Percentiles rank a stretch among this genome's conserved stretches.
Conservation (phyloP, 2,113 vertebrate species). For the Leucopternis melanops region DNA sequence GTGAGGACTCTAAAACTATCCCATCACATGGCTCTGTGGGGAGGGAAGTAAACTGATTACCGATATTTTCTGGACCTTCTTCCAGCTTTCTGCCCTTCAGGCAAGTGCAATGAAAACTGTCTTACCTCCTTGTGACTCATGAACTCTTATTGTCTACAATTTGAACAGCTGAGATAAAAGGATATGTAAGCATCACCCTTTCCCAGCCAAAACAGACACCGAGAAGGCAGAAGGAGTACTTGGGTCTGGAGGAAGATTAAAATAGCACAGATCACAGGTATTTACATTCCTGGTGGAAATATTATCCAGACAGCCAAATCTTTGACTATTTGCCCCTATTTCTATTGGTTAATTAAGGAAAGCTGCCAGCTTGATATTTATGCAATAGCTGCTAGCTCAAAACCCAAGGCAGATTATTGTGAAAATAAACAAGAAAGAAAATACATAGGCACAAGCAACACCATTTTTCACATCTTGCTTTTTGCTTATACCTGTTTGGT, state of each 20-base stretch:
- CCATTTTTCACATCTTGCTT: not conserved
- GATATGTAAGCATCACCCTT: not conserved
- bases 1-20: not conserved
- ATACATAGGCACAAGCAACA: not conserved
- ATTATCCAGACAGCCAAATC: not conserved
- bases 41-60: not conserved
- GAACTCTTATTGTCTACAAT: not conserved
- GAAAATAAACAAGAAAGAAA: not conserved
- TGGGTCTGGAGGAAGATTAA: not conserved
- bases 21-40: not conserved
- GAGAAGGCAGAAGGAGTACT: not conserved
- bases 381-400: not conserved
- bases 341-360: not conserved
- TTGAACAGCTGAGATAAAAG: not conserved
- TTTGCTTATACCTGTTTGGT: not conserved
- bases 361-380: not conserved
- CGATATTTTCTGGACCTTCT: not conserved
- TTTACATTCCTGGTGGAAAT: not conserved
- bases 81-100: not conserved
- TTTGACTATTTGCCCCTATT: not conserved
- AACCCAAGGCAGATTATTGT: not conserved
- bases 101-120: not conserved
- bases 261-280: not conserved
- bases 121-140: not conserved
- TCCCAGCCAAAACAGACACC: not conserved